These are phyloP conservation scores for Formica exsecta DNA, from an alignment of 1,140 invertebrate species.

Conservation along the genomic window DNA sequence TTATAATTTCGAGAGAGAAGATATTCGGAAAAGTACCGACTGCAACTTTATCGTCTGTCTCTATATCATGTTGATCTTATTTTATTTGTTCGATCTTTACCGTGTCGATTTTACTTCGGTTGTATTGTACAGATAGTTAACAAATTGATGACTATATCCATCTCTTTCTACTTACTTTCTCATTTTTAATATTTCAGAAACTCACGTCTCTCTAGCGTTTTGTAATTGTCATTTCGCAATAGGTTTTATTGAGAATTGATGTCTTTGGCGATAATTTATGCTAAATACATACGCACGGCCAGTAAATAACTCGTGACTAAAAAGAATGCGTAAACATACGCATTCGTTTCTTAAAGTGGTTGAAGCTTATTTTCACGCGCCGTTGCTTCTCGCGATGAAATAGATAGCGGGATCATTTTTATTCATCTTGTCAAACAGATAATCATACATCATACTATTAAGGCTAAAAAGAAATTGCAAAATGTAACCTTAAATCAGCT, in stretches of 20 bases:
- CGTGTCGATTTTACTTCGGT: too few relatives aligned
- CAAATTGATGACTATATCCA: too few relatives aligned
- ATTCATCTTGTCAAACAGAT: not conserved
- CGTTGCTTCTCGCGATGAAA: not conserved
- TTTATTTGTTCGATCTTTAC: not conserved
- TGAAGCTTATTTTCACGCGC: slow-evolving; percentile 3
- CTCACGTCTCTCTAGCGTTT: too few relatives aligned
- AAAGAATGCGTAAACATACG: slow-evolving; percentile 2
- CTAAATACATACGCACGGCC: not conserved
- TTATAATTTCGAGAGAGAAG: not conserved
- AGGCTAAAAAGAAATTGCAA: not conserved
- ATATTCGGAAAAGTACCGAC: not conserved
- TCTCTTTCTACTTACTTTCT: too few relatives aligned
- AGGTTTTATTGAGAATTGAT: not conserved
- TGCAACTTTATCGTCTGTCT: not conserved
- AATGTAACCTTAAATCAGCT: not conserved
- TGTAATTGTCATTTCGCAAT: not conserved
- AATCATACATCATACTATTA: too few relatives aligned
- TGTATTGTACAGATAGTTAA: too few relatives aligned
- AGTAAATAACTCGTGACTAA: not conserved
- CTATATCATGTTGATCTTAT: not conserved
- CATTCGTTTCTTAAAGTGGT: not conserved
- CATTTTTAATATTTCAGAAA: not conserved
- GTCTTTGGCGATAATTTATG: slow-evolving; percentile 49
- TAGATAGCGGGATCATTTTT: not conserved